Conservation (phyloP, 2,888 invertebrate genomes). For the Cephus nigrinus region DNA sequence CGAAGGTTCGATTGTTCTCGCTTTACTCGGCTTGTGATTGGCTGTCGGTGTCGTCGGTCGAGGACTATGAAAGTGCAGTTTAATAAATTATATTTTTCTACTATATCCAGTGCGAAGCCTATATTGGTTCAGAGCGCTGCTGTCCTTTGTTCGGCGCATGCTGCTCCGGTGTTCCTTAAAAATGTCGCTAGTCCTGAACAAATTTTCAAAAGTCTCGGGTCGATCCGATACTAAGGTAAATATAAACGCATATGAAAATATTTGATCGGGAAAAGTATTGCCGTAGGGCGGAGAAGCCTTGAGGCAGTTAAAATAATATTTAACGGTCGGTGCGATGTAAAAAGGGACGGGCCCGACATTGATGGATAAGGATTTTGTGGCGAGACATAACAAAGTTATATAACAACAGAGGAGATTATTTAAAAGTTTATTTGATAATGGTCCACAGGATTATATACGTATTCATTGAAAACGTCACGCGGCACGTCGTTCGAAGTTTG, state of each 20-base stretch:
- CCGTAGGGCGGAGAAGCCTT: neutral
- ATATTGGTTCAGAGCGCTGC: too few relatives aligned
- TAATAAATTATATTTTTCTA: too few relatives aligned
- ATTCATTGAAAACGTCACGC: neutral
- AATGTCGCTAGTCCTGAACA: neutral
- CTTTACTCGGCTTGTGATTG: too few relatives aligned
- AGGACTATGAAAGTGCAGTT: too few relatives aligned
- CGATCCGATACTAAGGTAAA: neutral
- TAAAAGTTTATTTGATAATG: neutral
- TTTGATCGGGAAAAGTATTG: neutral
- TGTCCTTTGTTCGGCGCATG: too few relatives aligned
- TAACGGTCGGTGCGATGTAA: neutral
- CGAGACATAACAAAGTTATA: conserved; percentile 1
- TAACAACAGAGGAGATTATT: neutral
- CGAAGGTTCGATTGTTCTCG: too few relatives aligned
- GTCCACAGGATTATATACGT: neutral
- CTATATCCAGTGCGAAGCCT: too few relatives aligned
- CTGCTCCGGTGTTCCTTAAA: neutral
- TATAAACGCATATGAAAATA: neutral
- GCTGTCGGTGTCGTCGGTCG: too few relatives aligned
- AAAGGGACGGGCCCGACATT: conserved; percentile 4
- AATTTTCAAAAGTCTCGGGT: neutral
- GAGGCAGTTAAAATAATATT: neutral
- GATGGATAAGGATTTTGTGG: neutral
- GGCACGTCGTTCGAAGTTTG: neutral